Evolutionary conservation across 1,140 invertebrate genomes (phyloP).

Genomic region (Pseudomyrmex flavicornis): DNA sequence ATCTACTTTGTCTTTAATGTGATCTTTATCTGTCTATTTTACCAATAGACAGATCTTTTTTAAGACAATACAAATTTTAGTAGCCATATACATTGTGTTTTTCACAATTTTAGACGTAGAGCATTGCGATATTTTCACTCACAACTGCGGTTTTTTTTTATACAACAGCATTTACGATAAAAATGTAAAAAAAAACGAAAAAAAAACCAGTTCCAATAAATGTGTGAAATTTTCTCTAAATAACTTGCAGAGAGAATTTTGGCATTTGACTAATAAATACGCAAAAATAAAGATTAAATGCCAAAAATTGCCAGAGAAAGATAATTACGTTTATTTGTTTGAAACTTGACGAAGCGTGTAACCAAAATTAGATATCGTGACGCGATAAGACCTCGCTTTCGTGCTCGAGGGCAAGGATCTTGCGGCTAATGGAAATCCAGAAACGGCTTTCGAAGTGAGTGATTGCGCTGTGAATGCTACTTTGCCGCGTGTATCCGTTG

Average conservation of each 20-base stretch:
- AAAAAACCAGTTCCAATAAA: background rate
- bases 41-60: too few relatives aligned
- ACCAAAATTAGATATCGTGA: slow-evolving; percentile 29
- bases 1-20: too few relatives aligned
- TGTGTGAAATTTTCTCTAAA: too few relatives aligned
- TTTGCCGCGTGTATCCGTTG: slow-evolving; percentile 35
- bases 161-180: too few relatives aligned
- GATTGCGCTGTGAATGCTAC: slow-evolving; percentile 40
- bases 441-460: slow-evolving; percentile 41
- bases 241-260: background rate
- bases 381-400: slow-evolving; percentile 6
- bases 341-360: background rate
- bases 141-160: too few relatives aligned
- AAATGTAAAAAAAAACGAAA: too few relatives aligned
- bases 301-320: background rate
- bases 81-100: too few relatives aligned
- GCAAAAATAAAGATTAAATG: background rate
- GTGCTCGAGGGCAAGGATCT: slow-evolving; percentile 25
- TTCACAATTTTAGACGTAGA: too few relatives aligned
- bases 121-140: too few relatives aligned
- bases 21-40: too few relatives aligned
- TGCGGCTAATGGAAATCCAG: slow-evolving; percentile 48
- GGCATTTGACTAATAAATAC: background rate
- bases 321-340: slow-evolving; percentile 8
- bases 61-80: too few relatives aligned